These are phyloP conservation scores for Emesis furor DNA, from an alignment of 2,888 invertebrate genomes.

Conservation along the genomic window DNA sequence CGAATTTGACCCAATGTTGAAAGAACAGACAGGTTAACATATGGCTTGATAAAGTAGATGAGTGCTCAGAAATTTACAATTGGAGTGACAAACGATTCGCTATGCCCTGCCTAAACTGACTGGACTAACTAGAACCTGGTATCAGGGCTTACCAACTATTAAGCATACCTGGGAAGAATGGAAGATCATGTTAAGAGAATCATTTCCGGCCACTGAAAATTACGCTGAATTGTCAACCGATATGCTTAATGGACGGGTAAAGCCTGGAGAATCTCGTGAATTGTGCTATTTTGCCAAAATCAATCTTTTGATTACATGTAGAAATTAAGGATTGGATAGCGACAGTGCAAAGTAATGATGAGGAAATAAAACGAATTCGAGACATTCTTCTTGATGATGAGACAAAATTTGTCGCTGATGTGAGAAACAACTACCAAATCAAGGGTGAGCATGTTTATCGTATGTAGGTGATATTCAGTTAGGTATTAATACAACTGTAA, in stretches of 20 bases:
- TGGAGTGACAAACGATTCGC: constrained; percentile 54
- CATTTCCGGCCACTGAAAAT: constrained; percentile 62
- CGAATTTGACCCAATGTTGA: not conserved
- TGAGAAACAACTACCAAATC: constrained; percentile 62
- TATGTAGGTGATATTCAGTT: constrained; percentile 49
- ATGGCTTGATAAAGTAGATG: constrained; percentile 38
- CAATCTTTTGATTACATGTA: constrained; percentile 32
- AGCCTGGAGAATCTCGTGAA: constrained; percentile 53
- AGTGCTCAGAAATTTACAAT: constrained; percentile 42
- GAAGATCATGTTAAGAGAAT: constrained; percentile 56
- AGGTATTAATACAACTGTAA: constrained; percentile 48
- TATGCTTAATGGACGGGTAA: constrained; percentile 49
- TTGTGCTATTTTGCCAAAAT: constrained; percentile 60
- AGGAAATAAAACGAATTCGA: constrained; percentile 52
- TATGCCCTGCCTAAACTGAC: constrained; percentile 40
- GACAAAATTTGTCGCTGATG: constrained; percentile 33
- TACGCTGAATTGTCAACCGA: constrained; percentile 63
- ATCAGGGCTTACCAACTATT: constrained; percentile 62
- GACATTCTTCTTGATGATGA: constrained; percentile 39
- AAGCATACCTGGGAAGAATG: constrained; percentile 59
- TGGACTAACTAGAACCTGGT: constrained; percentile 66
- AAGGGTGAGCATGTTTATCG: constrained; percentile 55
- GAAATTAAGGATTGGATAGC: constrained; percentile 28
- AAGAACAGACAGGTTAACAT: not conserved
- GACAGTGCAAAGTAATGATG: constrained; percentile 32